Base-by-base conservation (phyloP, 35 echinoderm and acorn worm genomes). In the Patiria miniata region DNA sequence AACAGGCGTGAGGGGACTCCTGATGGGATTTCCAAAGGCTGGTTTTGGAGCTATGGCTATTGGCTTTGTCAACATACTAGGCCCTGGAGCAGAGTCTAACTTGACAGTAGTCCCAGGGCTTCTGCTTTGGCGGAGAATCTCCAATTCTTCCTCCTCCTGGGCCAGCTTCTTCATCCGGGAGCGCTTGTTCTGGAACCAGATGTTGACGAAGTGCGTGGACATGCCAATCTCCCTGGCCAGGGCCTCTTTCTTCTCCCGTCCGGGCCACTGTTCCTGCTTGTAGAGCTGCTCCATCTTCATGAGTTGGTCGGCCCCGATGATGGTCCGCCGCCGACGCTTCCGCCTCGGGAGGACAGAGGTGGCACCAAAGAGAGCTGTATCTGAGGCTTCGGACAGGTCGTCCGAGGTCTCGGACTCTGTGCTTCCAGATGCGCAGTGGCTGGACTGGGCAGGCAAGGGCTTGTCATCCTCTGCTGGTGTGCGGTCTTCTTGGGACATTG, bases 181-280 rank as follows among this genome's bases (percentile, higher is more conserved):
- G 52, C 95, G 73, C 60, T 98, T 98, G 86, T 94, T 98, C 55
- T 98, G 95, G 61, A 98, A 98, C 95, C 95, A 98, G 58, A 94
- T 91, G 61, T 94, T 98, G 19, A 98, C 95, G 68, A 94, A 98
- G 37, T 91, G 85, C 7, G 91, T 89, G 15, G 95, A 89, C 89
- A 87, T 98, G 12, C 84, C 89, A 18, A 94, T 91, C 61, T 89
- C 86, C 60, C 33, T 81, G 2, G 95, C 95, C 29, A 98, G 86
- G 36, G 78, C 53, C 53, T 94, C 95, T 83, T 98, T 98, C 61
- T 73, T 84, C 28, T 88, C 89, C 36, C 92, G 52, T 15, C 50
- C 87, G 19, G 95, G 95, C 95, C 95, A 98, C 73, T 93, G 85
- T 23, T 94, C 92, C 52, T 83, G 88, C 50, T 76, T 83, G 58